phyloP scores from a whole-genome alignment of 2,113 vertebrate species.

The Ophiodon elongatus region DNA sequence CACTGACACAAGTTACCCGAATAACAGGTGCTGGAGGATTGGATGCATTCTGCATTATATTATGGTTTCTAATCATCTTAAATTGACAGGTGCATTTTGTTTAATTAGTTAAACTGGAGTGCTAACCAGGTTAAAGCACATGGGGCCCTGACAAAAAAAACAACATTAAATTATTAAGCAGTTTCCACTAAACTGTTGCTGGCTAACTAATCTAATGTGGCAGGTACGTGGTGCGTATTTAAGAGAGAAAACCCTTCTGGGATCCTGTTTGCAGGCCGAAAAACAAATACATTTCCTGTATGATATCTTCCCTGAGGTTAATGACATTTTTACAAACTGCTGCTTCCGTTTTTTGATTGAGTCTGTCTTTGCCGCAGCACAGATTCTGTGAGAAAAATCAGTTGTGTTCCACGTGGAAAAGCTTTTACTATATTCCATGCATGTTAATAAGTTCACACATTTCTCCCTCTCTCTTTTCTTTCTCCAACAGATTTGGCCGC shows the following conservation, averaged over 20 bases:
- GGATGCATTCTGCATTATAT: background rate
- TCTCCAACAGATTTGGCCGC: slow-evolving; percentile 88
- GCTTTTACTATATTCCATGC: background rate
- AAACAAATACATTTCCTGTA: background rate
- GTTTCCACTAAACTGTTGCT: background rate
- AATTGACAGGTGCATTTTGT: background rate
- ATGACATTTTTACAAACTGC: background rate
- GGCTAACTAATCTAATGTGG: background rate
- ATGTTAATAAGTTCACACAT: background rate
- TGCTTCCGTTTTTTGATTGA: no score
- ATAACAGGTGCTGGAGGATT: background rate
- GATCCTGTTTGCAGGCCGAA: background rate
- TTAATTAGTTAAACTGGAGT: background rate
- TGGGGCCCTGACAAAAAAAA: background rate
- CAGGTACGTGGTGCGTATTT: background rate
- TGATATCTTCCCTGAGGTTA: background rate
- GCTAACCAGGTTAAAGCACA: no score
- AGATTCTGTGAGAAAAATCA: background rate
- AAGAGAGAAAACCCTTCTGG: background rate
- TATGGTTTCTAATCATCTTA: background rate
- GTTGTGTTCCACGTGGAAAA: background rate
- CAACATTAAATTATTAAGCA: no score
- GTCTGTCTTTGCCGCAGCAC: background rate
- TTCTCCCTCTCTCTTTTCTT: background rate
- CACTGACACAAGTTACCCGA: background rate